These are phyloP conservation scores for Lophochroa leadbeateri DNA, from an alignment of 2,113 vertebrate genomes.

Conservation along the genomic window DNA sequence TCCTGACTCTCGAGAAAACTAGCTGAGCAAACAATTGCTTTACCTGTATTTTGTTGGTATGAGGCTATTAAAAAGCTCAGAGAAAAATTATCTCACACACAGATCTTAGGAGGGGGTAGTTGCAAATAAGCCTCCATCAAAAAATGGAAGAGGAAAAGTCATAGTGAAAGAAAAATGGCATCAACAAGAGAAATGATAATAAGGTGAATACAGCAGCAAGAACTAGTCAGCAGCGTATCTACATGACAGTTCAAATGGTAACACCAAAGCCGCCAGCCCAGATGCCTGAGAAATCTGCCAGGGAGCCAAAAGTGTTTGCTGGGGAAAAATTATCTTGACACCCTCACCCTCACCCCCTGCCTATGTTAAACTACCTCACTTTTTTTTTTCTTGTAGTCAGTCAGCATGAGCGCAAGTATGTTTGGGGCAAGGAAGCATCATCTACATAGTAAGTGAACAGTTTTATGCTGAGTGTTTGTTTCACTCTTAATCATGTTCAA, in stretches of 20 bases:
- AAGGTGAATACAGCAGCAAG: background rate
- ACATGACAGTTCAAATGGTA: slow-evolving; percentile 26
- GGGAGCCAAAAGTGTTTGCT: background rate
- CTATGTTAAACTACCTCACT: background rate
- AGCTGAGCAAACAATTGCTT: background rate
- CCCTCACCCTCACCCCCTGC: accelerated
- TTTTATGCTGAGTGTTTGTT: background rate
- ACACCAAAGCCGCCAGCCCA: slow-evolving; percentile 27
- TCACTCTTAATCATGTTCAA: background rate
- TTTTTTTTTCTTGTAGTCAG: background rate
- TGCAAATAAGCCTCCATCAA: background rate
- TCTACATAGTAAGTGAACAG: background rate
- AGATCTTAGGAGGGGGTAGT: background rate
- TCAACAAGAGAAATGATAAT: background rate
- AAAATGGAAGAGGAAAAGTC: background rate
- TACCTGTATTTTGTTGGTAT: background rate
- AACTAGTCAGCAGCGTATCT: slow-evolving; percentile 32
- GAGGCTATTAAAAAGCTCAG: background rate
- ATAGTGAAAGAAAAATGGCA: background rate
- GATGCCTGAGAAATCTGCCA: slow-evolving; percentile 16
- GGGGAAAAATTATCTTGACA: slow-evolving; percentile 7
- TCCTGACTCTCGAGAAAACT: background rate
- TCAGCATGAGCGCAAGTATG: background rate
- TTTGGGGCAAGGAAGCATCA: background rate
- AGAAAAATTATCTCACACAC: background rate